These are phyloP conservation scores for Urocyon cinereoargenteus DNA, from an alignment of 2,797 vertebrate genomes.

Conservation along the genomic window DNA sequence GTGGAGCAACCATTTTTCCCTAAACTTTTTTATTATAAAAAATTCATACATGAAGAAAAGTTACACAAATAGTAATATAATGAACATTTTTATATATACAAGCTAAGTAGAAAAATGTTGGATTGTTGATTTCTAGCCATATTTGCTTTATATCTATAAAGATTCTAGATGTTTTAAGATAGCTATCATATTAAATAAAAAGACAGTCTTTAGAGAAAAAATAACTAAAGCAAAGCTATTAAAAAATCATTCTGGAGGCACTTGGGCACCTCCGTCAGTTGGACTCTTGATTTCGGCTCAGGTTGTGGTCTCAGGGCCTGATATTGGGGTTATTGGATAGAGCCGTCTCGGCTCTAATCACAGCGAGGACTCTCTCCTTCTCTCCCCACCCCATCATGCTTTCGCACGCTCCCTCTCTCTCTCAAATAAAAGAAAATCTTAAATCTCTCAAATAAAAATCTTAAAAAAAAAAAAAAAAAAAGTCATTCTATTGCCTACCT, in stretches of 20 bases:
- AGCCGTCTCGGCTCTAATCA: neutral
- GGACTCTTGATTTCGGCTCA: neutral
- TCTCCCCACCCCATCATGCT: neutral
- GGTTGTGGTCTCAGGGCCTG: neutral
- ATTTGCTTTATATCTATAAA: conserved; percentile 30
- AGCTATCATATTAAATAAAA: conserved; percentile 36
- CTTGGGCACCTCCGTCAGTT: neutral
- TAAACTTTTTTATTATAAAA: neutral
- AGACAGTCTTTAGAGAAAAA: neutral
- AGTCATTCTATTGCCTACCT: neutral
- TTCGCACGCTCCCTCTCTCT: too few relatives aligned
- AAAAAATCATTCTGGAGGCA: neutral
- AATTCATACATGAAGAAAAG: neutral
- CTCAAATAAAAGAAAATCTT: too few relatives aligned
- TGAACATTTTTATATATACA: neutral
- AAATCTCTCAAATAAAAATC: neutral
- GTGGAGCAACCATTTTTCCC: neutral
- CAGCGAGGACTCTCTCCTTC: neutral
- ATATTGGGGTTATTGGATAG: neutral
- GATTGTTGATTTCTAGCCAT: neutral
- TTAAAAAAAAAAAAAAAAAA: neutral
- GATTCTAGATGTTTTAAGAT: conserved; percentile 34
- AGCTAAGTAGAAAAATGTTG: neutral
- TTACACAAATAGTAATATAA: neutral
- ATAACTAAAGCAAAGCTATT: neutral